Base-by-base conservation (phyloP, 2,797 vertebrate species). In the Furcifer pardalis region DNA sequence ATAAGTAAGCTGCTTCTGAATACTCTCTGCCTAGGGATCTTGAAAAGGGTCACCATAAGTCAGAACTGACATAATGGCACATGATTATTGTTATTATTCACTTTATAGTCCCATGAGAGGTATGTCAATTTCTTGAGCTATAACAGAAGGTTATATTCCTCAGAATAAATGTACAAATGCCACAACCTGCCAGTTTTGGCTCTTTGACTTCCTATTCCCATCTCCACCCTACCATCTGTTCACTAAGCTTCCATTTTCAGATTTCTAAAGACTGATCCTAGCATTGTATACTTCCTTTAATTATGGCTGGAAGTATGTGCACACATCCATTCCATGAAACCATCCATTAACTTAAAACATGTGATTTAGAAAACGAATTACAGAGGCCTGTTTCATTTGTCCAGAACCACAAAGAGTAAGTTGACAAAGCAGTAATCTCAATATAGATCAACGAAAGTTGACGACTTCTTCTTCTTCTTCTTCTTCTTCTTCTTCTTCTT, bases 201-300 rank as follows among this genome's bases (percentile, higher is more conserved):
- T 93, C 86, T 30, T 83, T 81, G 81, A 46, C 91, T 94, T 94
- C 91, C 91, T 93, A 88, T 93, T 89, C 89, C 86, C 73, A 86
- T 86, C 77, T 82, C 65, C 32, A 86, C 85, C 92, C 93, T 93
- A 90, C 89, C 87, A 94, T 92, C 93, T 94, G 88, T 92, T 90
- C 94, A 93, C 91, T 89, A 90, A 93, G 85, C 88, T 94, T 93
- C 94, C 95, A 95, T 96, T 96, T 96, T 94, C 92, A 93, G 92
- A 88, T 94, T 95, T 95, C 89, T 90, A 94, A 89, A 94, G 87
- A 60, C 91, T 74, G 79, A 78, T 93, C 92, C 87, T 91, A 91
- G 92, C 83, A 93, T 93, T 94, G 92, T 93, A 87, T 60, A 82
- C 93, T 93, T 94, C 92, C 94, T 96, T 93, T 96, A 95, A 96